Evolutionary conservation across 2,113 vertebrate genomes (phyloP).

Genomic region (Phrynosoma blainvillii): DNA sequence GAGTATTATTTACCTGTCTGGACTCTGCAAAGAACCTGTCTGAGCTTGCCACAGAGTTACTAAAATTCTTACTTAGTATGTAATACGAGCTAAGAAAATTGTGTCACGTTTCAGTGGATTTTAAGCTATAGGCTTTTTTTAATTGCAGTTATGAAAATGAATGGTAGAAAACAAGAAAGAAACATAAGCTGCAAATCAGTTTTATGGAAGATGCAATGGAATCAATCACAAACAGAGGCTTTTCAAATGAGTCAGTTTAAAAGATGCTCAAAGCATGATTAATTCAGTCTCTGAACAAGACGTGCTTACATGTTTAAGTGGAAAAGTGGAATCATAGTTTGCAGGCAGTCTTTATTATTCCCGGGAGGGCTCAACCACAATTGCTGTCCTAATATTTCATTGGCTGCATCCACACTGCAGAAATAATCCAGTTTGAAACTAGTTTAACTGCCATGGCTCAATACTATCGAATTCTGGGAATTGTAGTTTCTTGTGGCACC

Average conservation of each 20-base stretch:
- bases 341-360: too few species aligned
- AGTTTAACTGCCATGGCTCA: too few species aligned
- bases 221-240: background rate
- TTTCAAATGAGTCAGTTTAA: constrained; percentile 18
- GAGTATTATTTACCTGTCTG: constrained; percentile 66
- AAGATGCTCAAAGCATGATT: background rate
- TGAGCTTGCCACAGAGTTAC: constrained; percentile 50
- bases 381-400: too few species aligned
- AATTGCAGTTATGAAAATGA: constrained; percentile 49
- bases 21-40: constrained; percentile 57
- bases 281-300: background rate
- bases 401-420: too few species aligned
- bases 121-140: constrained; percentile 61
- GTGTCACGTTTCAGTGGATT: constrained; percentile 59
- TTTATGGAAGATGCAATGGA: background rate
- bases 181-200: constrained; percentile 20
- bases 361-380: too few species aligned
- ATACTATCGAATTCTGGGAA: too few species aligned
- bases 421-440: too few species aligned
- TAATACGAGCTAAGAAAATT: constrained; percentile 70
- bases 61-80: constrained; percentile 60
- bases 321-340: background rate
- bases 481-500: too few species aligned
- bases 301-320: background rate
- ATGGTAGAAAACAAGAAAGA: constrained; percentile 33